These are phyloP conservation scores for Turdus rufiventris DNA, from an alignment of 2,113 vertebrate genomes.

Conservation along the genomic window DNA sequence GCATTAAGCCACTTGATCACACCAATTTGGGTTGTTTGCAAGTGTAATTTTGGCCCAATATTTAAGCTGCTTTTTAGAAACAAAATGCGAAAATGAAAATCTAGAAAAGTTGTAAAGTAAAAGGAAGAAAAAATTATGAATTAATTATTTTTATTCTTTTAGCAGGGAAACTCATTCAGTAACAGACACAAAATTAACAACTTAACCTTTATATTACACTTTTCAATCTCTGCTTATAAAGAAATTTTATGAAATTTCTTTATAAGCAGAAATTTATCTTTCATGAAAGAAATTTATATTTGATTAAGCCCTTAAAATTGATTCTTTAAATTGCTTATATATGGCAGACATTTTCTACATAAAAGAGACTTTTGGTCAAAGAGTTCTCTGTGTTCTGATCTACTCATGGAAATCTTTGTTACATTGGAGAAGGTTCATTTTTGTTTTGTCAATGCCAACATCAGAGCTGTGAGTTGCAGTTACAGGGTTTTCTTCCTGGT, in stretches of 20 bases:
- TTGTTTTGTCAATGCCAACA: neutral
- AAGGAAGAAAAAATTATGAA: neutral
- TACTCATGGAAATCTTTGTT: neutral
- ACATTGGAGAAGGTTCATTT: neutral
- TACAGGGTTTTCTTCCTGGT: neutral
- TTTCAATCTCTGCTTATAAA: neutral
- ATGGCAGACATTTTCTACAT: neutral
- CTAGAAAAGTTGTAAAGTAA: neutral
- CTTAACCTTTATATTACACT: neutral
- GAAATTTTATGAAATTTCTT: neutral
- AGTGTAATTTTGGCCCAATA: neutral
- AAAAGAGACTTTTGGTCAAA: neutral
- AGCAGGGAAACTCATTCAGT: neutral
- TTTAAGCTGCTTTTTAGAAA: neutral
- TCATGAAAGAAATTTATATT: neutral
- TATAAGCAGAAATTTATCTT: neutral
- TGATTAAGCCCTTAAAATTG: neutral
- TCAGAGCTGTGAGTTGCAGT: neutral
- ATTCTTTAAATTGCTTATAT: neutral
- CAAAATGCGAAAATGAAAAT: neutral
- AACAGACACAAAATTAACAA: neutral
- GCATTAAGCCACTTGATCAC: fast-evolving
- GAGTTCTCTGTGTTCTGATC: neutral
- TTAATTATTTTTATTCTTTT: neutral
- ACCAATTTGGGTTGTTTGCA: neutral